Base-by-base conservation (phyloP, 2,888 invertebrate species). In the Thyatira batis region DNA sequence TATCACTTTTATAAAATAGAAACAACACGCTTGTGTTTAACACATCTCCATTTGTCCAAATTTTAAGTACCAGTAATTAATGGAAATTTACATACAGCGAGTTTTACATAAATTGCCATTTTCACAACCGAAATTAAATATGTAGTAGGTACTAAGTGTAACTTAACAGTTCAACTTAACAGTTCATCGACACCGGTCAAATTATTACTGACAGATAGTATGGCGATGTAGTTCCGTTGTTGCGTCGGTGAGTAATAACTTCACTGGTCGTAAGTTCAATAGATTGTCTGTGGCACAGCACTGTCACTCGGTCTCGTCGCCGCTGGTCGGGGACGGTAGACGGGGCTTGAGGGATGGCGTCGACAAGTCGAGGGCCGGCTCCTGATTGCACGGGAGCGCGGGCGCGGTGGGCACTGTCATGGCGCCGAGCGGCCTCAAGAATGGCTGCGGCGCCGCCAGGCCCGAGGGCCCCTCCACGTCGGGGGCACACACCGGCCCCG, bases 91-190 rank as follows among this genome's bases (percentile, higher is more conserved):
- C 84, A 87, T 80, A 85, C 72, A 85, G 83, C 85, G 84, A 85
- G 83, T 84, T 81, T 86, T 86, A 90, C 82, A 87, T 84, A 89
- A 89, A 90, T 91, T 91, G 91, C 91, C 85, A 89, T 89, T 87
- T 89, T 92, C 92, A 92, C 92, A 92, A 92, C 92, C 92, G 87
- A 92, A 92, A 92, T 91, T 89, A 92, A 92, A 92, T 90, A 89
- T 87, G 83, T 85, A 82, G 73, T 84, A 84, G 82, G 83, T 86
- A 81, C 84, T 85, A 85, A 82, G 17, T 46, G 27, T 46, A 46
- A 46, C 46, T 46, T 46, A 46, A 46, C 46, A 73, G 75, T 78
- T 83, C 85, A 88, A 88, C 84, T 85, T 86, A 89, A 88, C 82
- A 87, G 82, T 81, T 83, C 75, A 76, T 71, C 63, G 80, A 73